Base-by-base conservation (phyloP, 2,797 vertebrate genomes). In the Enteromius mattozi region DNA sequence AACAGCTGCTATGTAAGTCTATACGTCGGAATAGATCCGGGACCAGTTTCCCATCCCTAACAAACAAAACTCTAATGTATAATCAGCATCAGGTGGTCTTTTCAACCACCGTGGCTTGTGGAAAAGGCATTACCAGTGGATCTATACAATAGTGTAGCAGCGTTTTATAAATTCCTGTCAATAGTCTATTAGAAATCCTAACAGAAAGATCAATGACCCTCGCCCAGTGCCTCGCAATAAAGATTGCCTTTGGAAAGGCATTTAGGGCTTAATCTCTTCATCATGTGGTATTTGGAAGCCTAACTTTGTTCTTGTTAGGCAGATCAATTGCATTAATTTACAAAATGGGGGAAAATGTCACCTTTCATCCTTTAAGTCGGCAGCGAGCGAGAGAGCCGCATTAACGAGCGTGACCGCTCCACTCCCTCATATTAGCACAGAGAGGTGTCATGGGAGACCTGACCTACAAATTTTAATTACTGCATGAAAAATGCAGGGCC, bases 381-480 rank as follows among this genome's bases (percentile, higher is more conserved):
- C 94, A 21, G 90, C 87, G 84, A 54, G 92, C 70, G 91, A 96
- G 96, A 95, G 94, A 95, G 95, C 93, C 78, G 92, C 92, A 89
- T 94, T 95, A 95, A 95, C 90, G 93, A 96, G 94, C 92, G 92
- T 92, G 76, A 93, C 92, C 89, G 66, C 91, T 89, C 93, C 93
- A 94, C 94, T 94, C 88, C 93, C 92, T 94, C 92, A 92, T 92
- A 96, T 96, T 96, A 95, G 94, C 92, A 95, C 95, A 94, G 96
- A 95, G 94, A 85, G 91, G 96, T 96, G 96, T 96, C 97, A 96
- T 94, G 95, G 95, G 96, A 97, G 96, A 94, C 94, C 89, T 97
- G 97, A 97, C 96, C 97, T 97, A 97, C 96, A 97, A 94, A 96
- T 96, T 97, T 97, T 97, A 98, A 98, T 98, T 97, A 97, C 96